These are phyloP conservation scores for Adelosebastes latens DNA, from an alignment of 2,797 vertebrate species.

Conservation along the genomic window DNA sequence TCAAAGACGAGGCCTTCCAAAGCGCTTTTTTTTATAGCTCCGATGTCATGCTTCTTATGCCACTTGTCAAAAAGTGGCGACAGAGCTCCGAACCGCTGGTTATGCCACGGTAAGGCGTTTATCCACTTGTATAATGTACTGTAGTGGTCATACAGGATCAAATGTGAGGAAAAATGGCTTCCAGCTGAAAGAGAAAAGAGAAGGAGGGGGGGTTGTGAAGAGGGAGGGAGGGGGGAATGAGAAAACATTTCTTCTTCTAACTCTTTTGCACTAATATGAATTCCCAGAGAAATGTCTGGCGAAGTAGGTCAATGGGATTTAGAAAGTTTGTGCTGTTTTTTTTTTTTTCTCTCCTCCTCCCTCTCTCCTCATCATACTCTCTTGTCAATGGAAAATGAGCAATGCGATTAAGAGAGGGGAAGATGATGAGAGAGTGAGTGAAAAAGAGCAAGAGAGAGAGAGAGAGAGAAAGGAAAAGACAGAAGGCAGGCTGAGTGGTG, in stretches of 20 bases:
- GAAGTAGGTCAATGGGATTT: constrained; percentile 85
- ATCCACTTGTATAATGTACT: constrained; percentile 75
- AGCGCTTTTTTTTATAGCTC: constrained; percentile 63
- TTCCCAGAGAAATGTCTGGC: constrained; percentile 80
- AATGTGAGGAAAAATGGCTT: constrained; percentile 74
- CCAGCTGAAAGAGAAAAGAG: constrained; percentile 65
- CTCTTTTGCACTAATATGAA: constrained; percentile 80
- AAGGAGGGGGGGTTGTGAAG: constrained; percentile 24
- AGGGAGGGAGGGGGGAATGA: constrained; percentile 23
- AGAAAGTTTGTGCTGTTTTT: constrained; percentile 74
- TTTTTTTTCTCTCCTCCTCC: neutral
- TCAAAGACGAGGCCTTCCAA: constrained; percentile 67
- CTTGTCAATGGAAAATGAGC: constrained; percentile 80
- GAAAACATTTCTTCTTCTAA: constrained; percentile 74
- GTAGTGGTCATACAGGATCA: constrained; percentile 65
- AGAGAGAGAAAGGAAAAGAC: constrained; percentile 35
- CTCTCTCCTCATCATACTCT: constrained; percentile 47
- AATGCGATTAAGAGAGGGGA: constrained; percentile 74
- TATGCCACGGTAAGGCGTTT: constrained; percentile 69
- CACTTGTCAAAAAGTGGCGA: constrained; percentile 72
- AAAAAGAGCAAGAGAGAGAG: constrained; percentile 47
- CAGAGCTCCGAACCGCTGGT: constrained; percentile 61
- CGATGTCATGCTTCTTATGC: constrained; percentile 78
- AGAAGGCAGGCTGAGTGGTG: constrained; percentile 59
- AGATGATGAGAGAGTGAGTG: constrained; percentile 67